These are phyloP conservation scores for Monochamus saltuarius DNA, from an alignment of 1,140 invertebrate genomes.

Conservation along the genomic window DNA sequence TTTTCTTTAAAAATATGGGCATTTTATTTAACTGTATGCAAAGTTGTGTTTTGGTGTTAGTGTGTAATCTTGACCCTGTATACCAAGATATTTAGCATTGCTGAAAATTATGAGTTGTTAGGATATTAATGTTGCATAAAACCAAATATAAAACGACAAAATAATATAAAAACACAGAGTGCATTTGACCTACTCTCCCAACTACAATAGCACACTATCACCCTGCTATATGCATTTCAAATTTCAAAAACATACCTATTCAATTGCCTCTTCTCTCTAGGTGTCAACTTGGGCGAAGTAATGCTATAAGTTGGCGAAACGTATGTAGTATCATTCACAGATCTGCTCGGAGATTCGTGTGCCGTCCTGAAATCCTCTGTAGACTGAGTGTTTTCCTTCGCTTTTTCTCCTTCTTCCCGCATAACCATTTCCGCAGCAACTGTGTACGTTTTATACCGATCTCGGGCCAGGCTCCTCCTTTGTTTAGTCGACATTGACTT, in stretches of 20 bases:
- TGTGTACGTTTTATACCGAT: slow-evolving; percentile 77
- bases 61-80: too few species aligned
- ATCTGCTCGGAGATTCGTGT: slow-evolving; percentile 32
- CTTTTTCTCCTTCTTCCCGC: slow-evolving; percentile 36
- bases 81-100: too few species aligned
- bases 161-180: too few species aligned
- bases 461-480: slow-evolving; percentile 68
- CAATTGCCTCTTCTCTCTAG: slow-evolving; percentile 68
- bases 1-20: too few species aligned
- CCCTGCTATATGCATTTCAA: too few species aligned
- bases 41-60: too few species aligned
- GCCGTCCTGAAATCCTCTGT: slow-evolving; percentile 14
- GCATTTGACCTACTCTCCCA: too few species aligned
- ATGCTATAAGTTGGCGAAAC: slow-evolving; percentile 4
- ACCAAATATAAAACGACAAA: too few species aligned
- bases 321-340: slow-evolving; percentile 30
- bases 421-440: slow-evolving; percentile 62
- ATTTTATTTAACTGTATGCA: too few species aligned
- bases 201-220: too few species aligned
- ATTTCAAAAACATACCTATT: slow-evolving; percentile 45
- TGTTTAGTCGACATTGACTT: slow-evolving; percentile 72
- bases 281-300: slow-evolving; percentile 54
- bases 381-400: slow-evolving; percentile 7
- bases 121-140: too few species aligned
- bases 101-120: too few species aligned